Evolutionary conservation across 2,797 vertebrate genomes (phyloP).

Genomic region (Bradypus variegatus): DNA sequence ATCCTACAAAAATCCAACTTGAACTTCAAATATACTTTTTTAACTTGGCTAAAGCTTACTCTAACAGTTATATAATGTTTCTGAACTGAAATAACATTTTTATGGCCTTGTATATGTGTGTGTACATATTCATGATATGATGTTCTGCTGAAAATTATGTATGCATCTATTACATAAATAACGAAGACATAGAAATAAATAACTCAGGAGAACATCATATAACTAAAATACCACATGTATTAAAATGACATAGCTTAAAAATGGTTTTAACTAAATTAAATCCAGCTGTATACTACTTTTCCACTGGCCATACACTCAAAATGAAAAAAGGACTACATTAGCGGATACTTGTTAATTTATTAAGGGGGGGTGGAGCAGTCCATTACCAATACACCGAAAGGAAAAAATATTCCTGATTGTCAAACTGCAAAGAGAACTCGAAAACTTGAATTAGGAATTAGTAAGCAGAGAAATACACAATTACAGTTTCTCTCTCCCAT

Average conservation of each 20-base stretch:
- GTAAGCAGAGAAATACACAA: neutral
- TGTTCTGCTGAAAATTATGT: neutral
- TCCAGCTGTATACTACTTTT: neutral
- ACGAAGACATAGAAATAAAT: conserved; percentile 6
- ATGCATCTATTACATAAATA: neutral
- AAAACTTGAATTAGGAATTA: conserved; percentile 18
- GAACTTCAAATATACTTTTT: conserved; percentile 1
- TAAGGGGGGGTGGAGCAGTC: neutral
- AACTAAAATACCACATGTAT: neutral
- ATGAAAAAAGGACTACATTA: neutral
- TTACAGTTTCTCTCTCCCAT: neutral
- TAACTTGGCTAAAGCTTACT: conserved; percentile 11
- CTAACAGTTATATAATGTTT: neutral
- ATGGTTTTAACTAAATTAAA: neutral
- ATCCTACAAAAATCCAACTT: neutral
- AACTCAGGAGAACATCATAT: neutral
- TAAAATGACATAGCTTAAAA: conserved; percentile 1
- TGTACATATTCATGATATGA: neutral
- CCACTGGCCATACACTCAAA: neutral
- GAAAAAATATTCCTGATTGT: neutral
- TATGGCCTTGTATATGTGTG: neutral
- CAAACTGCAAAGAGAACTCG: neutral
- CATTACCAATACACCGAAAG: neutral
- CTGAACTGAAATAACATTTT: neutral
- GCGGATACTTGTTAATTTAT: neutral